Evolutionary conservation across 2,888 invertebrate genomes (phyloP).

Genomic region (Erpobdella octoculata): DNA sequence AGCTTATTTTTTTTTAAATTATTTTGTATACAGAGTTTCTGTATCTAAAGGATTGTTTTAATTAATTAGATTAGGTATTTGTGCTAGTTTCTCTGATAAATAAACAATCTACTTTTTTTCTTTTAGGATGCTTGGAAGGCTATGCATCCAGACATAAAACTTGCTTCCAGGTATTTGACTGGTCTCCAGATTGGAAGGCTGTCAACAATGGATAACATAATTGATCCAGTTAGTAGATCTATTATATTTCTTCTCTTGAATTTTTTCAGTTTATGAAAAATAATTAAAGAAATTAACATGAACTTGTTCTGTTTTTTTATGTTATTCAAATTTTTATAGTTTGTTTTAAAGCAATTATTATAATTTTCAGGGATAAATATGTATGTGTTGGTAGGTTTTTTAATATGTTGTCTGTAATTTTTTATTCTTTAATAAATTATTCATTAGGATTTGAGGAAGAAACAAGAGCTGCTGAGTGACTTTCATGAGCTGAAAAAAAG

Average conservation of each 20-base stretch:
- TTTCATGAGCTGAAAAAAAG: conserved; percentile 42
- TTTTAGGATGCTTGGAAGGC: conserved; percentile 49
- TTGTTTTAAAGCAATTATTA: too few species aligned
- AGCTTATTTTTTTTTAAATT: not conserved
- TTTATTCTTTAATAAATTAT: not conserved
- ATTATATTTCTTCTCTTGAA: too few species aligned
- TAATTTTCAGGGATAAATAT: too few species aligned
- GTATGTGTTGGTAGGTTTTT: too few species aligned
- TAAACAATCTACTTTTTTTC: not conserved
- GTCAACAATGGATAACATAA: conserved; percentile 4
- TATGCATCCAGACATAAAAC: conserved; percentile 46
- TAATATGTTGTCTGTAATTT: too few species aligned
- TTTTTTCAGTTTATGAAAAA: too few species aligned
- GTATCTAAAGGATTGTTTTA: not conserved
- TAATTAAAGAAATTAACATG: too few species aligned
- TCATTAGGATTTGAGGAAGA: not conserved
- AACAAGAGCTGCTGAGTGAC: conserved; percentile 35
- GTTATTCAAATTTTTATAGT: too few species aligned
- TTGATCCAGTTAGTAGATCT: conserved; percentile 13
- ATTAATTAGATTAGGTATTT: too few species aligned
- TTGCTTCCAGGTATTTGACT: conserved; percentile 45
- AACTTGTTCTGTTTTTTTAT: too few species aligned
- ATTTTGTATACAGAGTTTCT: not conserved
- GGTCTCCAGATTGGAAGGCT: conserved; percentile 42
- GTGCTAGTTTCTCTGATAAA: too few species aligned